phyloP scores from a whole-genome alignment of 2,888 invertebrate species.

The Platycnemis pennipes region DNA sequence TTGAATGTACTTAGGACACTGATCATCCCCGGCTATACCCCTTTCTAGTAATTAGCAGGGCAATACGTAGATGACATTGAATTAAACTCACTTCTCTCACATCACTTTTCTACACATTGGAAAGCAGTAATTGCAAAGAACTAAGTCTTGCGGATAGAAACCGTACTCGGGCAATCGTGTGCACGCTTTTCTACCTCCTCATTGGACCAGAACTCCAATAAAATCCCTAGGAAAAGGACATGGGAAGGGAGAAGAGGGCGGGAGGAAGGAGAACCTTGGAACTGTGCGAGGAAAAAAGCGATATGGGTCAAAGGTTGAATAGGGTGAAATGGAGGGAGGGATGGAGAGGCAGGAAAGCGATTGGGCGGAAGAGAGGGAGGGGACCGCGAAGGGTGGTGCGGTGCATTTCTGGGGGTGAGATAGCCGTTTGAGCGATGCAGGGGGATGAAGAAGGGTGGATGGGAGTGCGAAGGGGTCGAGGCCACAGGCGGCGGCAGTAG shows the following conservation, averaged over 20 bases:
- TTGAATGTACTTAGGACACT: no score
- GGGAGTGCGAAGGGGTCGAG: not conserved
- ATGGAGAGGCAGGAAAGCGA: not conserved
- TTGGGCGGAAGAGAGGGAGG: not conserved
- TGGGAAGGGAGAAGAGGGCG: not conserved
- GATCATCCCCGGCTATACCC: no score
- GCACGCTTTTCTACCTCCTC: no score
- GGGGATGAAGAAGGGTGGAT: not conserved
- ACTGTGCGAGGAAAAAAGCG: not conserved
- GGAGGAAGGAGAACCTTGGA: not conserved
- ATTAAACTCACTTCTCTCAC: no score
- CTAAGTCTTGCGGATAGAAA: no score
- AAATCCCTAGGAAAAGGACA: no score
- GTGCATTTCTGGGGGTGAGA: constrained; percentile 14
- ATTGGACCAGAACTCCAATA: no score
- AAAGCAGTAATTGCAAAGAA: no score
- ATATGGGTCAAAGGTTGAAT: not conserved
- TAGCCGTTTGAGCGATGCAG: not conserved
- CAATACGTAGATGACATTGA: no score
- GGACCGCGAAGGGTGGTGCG: not conserved
- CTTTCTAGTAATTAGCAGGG: no score
- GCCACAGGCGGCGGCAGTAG: not conserved
- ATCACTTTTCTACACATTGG: no score
- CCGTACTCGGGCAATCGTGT: no score
- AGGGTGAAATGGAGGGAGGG: not conserved